phyloP scores from a whole-genome alignment of 1,140 invertebrate genomes.

The Metopolophium dirhodum region DNA sequence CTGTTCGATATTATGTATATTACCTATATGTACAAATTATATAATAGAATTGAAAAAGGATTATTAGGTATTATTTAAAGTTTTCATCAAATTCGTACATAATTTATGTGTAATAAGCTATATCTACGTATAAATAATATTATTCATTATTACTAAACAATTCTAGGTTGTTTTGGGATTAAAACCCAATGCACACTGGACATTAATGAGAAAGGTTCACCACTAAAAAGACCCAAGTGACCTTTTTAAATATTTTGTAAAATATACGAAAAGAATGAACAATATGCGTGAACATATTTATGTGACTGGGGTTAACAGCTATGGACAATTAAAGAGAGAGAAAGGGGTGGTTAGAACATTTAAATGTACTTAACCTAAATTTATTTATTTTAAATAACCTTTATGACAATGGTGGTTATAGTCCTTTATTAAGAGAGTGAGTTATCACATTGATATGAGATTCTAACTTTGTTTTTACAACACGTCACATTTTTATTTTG shows the following conservation, averaged over 20 bases:
- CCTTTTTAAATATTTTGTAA: constrained; percentile 16
- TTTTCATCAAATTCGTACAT: background rate
- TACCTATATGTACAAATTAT: background rate
- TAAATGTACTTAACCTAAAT: constrained; percentile 13
- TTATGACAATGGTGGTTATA: background rate
- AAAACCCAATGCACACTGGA: background rate
- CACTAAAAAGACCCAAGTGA: background rate
- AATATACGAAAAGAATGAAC: background rate
- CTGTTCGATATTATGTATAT: background rate
- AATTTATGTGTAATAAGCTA: background rate
- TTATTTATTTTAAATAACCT: background rate
- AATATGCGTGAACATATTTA: constrained; percentile 2
- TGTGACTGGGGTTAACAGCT: background rate
- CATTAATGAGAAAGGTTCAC: background rate
- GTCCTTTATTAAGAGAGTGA: background rate
- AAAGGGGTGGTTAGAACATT: background rate
- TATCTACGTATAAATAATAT: background rate
- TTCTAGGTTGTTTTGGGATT: background rate
- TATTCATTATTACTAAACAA: background rate
- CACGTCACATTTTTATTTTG: background rate
- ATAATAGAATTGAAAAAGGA: background rate
- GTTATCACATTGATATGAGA: background rate
- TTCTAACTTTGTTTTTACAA: background rate
- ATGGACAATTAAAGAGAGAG: background rate
- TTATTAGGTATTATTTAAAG: background rate